Conservation (phyloP, 2,797 vertebrate species). For the Crypturellus tataupa region DNA sequence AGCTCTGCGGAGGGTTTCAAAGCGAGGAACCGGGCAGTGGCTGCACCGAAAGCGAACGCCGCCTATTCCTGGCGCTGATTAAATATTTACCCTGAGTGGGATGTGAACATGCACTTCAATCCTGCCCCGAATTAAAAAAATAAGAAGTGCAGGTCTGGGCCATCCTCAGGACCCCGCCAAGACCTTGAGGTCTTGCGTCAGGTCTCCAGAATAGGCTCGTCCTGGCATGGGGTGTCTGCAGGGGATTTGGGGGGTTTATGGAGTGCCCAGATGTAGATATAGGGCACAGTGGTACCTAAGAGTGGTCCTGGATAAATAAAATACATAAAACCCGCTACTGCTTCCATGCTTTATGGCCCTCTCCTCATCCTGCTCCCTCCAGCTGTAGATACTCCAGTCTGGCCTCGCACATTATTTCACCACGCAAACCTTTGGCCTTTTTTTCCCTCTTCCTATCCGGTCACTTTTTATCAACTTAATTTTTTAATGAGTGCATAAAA, state of each 20-base stretch:
- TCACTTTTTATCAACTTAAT: constrained; percentile 70
- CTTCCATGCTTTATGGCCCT: background rate
- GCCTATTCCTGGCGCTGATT: background rate
- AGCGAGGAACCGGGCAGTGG: background rate
- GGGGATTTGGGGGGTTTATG: background rate
- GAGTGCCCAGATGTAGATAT: background rate
- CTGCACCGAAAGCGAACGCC: background rate
- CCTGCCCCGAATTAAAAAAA: background rate
- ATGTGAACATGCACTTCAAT: background rate
- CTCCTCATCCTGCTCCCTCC: background rate
- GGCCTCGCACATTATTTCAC: constrained; percentile 47
- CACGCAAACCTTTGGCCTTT: constrained; percentile 50
- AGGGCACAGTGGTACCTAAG: background rate
- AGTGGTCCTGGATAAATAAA: background rate
- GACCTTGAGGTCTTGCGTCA: rapidly evolving
- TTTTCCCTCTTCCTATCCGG: constrained; percentile 2
- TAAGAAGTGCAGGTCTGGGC: background rate
- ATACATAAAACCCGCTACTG: rapidly evolving
- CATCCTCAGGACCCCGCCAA: background rate
- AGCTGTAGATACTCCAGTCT: background rate
- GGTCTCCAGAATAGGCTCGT: background rate
- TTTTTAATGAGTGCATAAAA: constrained; percentile 69
- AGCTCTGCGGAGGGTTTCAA: background rate
- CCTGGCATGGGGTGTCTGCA: rapidly evolving
- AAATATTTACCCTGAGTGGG: background rate